Percentiles rank a stretch among this genome's conserved stretches.
Conservation (phyloP, 2,888 invertebrate species). For the Leptopilina syphax region DNA sequence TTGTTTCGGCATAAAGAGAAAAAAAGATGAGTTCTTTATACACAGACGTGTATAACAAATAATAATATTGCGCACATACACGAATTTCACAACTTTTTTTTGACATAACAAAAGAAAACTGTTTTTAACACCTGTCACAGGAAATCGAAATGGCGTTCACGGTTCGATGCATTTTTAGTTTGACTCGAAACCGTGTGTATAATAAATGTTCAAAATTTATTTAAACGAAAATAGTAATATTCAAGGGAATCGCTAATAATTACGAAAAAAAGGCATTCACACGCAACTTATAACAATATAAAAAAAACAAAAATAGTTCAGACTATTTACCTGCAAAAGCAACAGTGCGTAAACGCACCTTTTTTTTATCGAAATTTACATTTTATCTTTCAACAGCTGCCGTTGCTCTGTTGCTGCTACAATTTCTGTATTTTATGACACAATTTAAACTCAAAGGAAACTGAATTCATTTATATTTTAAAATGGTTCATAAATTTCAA, state of each 20-base stretch:
- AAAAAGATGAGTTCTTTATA: neutral
- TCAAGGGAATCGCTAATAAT: conserved; percentile 4
- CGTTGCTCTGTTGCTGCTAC: neutral
- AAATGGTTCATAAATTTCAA: neutral
- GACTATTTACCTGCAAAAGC: neutral
- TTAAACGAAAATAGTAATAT: neutral
- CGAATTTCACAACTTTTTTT: conserved; percentile 8
- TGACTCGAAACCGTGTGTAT: conserved; percentile 8
- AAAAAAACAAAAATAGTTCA: conserved; percentile 14
- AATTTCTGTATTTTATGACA: conserved; percentile 14
- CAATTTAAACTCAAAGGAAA: conserved; percentile 11
- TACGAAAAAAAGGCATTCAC: neutral
- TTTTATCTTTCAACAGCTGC: conserved; percentile 7
- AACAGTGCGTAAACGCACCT: conserved; percentile 31
- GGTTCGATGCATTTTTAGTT: conserved; percentile 28
- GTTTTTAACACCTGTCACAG: conserved; percentile 28
- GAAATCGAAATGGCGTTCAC: conserved; percentile 25
- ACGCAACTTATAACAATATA: neutral
- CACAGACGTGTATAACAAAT: neutral
- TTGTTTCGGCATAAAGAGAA: no score
- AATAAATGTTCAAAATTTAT: neutral
- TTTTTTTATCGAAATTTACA: conserved; percentile 17
- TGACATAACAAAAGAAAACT: conserved; percentile 4
- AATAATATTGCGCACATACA: conserved; percentile 5
- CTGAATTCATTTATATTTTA: conserved; percentile 1